Evolutionary conservation across 2,888 invertebrate species (phyloP), one percentile per base, ranked within the genome.

Genomic region (Caprella mutica): DNA sequence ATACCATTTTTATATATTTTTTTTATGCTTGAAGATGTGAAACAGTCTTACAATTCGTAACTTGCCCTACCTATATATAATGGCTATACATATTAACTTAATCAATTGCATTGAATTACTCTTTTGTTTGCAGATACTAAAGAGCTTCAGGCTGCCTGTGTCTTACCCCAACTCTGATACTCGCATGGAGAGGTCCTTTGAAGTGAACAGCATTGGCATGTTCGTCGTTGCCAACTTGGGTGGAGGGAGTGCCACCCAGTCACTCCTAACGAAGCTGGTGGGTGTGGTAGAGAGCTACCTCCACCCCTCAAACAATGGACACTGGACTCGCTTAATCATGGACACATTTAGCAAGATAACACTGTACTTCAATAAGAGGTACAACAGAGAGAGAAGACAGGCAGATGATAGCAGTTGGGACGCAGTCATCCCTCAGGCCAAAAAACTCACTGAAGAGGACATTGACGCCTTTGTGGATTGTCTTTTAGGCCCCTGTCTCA

Each of bases 241-340:
- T 43, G 82, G 83, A 1, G 78, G 81, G 51, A 82, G 82, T 19
- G 75, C 77, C 51, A 80, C 82, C 0, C 80, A 86, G 69, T 78
- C 78, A 51, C 83, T 89, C 68, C 75, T 94, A 52, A 80, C 82
- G 56, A 83, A 85, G 67, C 82, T 93, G 69, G 80, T 93, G 69
- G 83, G 82, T 66, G 83, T 86, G 0, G 75, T 91, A 3, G 87
- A 89, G 71, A 85, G 88, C 4, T 93, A 89, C 73, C 82, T 85
- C 68, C 87, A 94, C 74, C 88, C 89, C 52, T 91, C 91, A 0
- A 94, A 94, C 72, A 73, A 77, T 35, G 93, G 92, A 26, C 72
- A 81, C 44, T 93, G 92, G 89, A 80, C 83, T 0, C 72, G 72
- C 62, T 81, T 79, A 65, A 75, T 86, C 1, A 77, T 80, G 56